Evolutionary conservation across 2,113 vertebrate species (phyloP), one percentile per base, ranked within the genome.

Genomic region (Nothoprocta perdicaria): DNA sequence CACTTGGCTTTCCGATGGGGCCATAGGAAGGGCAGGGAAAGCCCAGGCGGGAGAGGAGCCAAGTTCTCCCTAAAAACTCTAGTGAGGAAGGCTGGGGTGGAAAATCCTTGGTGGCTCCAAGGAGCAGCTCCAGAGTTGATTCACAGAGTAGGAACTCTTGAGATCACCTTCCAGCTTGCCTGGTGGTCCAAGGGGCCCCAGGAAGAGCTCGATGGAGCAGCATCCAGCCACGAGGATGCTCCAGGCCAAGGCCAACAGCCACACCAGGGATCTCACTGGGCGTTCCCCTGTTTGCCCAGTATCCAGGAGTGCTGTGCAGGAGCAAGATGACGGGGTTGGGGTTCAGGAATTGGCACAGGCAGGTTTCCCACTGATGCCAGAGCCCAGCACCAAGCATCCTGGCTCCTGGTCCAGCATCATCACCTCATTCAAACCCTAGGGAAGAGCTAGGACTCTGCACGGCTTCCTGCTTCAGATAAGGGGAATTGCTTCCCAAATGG

Each of bases 231-330:
- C 33, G 77, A 58, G 66, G 93, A 12, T 31, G 66, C 71, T 52
- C 65, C 53, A 17, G 53, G 53, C 29, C 15, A 57, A 24, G 27
- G 29, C 15, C 53, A 57, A 24, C 53, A 48, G 23, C 22, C 22
- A 17, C 35, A 17, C 10, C 60, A n/a, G 14, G 50, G n/a, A 45
- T 58, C 66, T 61, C 2, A 1, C 71, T 12, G 57, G 38, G 67
- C 6, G 1, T 3, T 33, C 12, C 11, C 41, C 5, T 14, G 7
- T 0, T 4, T 4, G 23, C 8, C 27, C 5, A 15, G 2, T 3
- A 7, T 2, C 9, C 45, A 43, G 65, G 21, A 84, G 16, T 2
- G 15, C 1, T 0, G 33, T 40, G 46, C 14, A 13, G 17, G 35
- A 60, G 38, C 13, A 7, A 33, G 45, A 1, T 0, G 0, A 14